Evolutionary conservation across 2,888 invertebrate genomes (phyloP), one percentile per base, ranked within the genome.

Genomic region (Lypha dubia): DNA sequence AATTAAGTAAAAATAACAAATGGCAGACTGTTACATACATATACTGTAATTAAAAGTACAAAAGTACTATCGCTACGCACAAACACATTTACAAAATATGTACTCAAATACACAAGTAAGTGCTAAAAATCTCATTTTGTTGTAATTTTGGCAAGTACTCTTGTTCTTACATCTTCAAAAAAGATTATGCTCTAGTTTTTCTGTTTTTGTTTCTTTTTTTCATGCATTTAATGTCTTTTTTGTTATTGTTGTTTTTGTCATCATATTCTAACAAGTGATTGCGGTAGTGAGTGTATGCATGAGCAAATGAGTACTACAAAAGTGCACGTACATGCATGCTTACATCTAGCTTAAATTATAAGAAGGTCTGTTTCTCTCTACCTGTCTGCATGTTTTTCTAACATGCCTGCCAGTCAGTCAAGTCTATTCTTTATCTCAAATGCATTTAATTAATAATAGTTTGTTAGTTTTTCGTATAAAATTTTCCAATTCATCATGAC

Each of bases 131-230:
- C 77, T 65, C 22, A 81, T 81, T 75, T 79, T 53, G 49, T 73
- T 71, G 79, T 79, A 62, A 76, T 76, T 85, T 85, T 76, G 82
- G 85, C 85, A 83, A 76, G 70, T 67, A 62, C 76, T 71, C 44
- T 28, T 65, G 35, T 62, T 83, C 22, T 70, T 74, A 53, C 46
- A 67, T 79, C 58, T 60, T 58, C 15, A 35, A 32, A 28, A 70
- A 68, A 68, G n/a, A 68, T 32, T 76, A 22, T 82, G 81, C 70
- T 82, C 81, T 71, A 82, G 62, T 63, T 82, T 62, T n/a, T n/a
- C n/a, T n/a, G n/a, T n/a, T n/a, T n/a, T n/a, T n/a, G n/a, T n/a
- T n/a, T 58, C 32, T 51, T 68, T 51, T 51, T 51, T 3, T 24
- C 9, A 49, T 41, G 22, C 20, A 24, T 62, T n/a, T 15, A 46